Base-by-base conservation (phyloP, 2,797 vertebrate species). In the Danio aesculapii region DNA sequence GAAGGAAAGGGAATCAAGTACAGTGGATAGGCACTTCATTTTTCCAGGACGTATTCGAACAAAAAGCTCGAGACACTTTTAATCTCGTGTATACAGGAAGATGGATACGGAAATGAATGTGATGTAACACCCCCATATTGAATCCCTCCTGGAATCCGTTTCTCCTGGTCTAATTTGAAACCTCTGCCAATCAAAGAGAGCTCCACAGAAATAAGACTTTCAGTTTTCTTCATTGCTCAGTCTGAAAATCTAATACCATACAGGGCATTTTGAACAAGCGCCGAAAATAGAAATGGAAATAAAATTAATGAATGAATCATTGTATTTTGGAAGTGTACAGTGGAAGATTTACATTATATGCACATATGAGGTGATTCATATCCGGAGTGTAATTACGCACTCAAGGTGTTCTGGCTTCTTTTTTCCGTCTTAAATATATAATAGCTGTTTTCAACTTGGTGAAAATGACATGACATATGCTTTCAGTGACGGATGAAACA, bases 11-110 rank as follows among this genome's bases (percentile, higher is more conserved):
- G 46, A 81, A 87, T 93, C 92, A 93, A 93, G 91, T 92, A 83
- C 79, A 91, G 84, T 5, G 88, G 92, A 91, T 86, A 21, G 91
- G 91, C 93, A 89, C 85, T 90, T 90, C 41, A 77, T 87, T 85
- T 30, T 85, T 90, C 84, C 75, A 88, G 73, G 85, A 89, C 83
- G 81, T 90, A 87, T 87, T 81, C 9, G 84, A 86, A 90, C 91
- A 87, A 85, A 84, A 30, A 88, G 89, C 82, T 88, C 83, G 57
- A 83, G 64, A 89, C 68, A 81, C 62, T 69, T 85, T 71, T 30
- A 85, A 78, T 86, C 81, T 87, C 75, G 77, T 17, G 30, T 46
- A 66, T 30, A 30, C 55, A 55, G 80, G 71, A 82, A 79, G 58
- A 77, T 8, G 57, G 75, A 57, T 55, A 57, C 14, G 12, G 73